phyloP scores from a whole-genome alignment of 2,797 vertebrate genomes.

The Dromococcyx pavoninus region DNA sequence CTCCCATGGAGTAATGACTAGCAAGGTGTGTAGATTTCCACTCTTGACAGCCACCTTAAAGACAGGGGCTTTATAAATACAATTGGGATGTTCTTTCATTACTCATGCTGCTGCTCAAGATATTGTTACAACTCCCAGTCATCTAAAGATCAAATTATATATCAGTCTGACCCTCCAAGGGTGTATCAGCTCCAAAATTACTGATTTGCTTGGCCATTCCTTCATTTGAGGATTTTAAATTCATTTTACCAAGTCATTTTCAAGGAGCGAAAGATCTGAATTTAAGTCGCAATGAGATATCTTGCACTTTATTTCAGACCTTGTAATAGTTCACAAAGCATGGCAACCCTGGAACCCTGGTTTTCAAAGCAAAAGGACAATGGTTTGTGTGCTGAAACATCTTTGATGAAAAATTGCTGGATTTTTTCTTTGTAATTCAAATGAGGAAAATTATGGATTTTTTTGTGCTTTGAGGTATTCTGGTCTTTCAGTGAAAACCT shows the following conservation, averaged over 20 bases:
- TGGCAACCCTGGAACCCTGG: neutral
- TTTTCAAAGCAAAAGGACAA: neutral
- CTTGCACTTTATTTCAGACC: neutral
- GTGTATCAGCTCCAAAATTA: neutral
- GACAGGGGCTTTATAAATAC: neutral
- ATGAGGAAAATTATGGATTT: neutral
- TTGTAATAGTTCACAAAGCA: neutral
- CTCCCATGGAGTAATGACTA: neutral
- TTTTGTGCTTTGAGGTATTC: neutral
- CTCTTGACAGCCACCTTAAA: neutral
- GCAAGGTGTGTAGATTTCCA: neutral
- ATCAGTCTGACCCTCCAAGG: neutral
- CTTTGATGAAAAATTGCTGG: neutral
- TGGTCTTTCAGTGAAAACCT: neutral
- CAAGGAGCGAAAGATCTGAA: neutral
- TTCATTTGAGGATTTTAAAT: neutral
- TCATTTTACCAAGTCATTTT: neutral
- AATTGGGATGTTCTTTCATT: neutral
- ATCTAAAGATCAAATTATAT: neutral
- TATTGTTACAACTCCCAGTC: neutral
- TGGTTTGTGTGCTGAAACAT: neutral
- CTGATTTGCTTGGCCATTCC: neutral
- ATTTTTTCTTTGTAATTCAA: neutral
- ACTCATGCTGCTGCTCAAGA: neutral
- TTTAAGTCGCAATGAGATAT: neutral